These are phyloP conservation scores for Andrena fulva DNA, from an alignment of 2,888 invertebrate genomes.

Conservation along the genomic window DNA sequence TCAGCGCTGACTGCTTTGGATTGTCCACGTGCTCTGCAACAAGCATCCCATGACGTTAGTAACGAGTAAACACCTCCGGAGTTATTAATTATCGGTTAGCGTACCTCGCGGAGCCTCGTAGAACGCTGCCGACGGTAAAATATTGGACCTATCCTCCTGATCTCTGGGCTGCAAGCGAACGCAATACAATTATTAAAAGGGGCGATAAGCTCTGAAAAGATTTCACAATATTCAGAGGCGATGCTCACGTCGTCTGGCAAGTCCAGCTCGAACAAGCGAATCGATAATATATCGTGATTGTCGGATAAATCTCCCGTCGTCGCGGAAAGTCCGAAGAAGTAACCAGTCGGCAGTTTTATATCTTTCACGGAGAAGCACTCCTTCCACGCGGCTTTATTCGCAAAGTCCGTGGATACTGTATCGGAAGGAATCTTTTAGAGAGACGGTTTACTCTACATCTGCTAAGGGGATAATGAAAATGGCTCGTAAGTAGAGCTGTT, in stretches of 20 bases:
- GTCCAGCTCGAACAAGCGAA: conserved; percentile 97
- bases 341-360: conserved; percentile 96
- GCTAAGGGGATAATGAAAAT: too few relatives aligned
- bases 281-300: conserved; percentile 96
- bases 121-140: conserved; percentile 94
- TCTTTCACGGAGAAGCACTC: conserved; percentile 96
- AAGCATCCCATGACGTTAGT: conserved; percentile 23
- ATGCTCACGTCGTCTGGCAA: conserved; percentile 88
- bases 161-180: conserved; percentile 86
- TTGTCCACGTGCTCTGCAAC: conserved; percentile 93
- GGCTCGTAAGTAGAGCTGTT: too few relatives aligned
- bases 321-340: conserved; percentile 97
- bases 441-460: not conserved
- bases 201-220: not conserved
- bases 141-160: conserved; percentile 91
- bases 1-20: conserved; percentile 92
- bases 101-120: conserved; percentile 94
- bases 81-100: conserved; percentile 18
- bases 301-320: conserved; percentile 99
- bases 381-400: conserved; percentile 97
- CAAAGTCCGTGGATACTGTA: conserved; percentile 95
- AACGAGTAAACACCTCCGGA: conserved; percentile 4
- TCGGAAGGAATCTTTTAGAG: conserved; percentile 54
- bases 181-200: not conserved
- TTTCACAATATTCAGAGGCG: not conserved